Percentiles rank a stretch among this genome's conserved stretches.
Conservation (phyloP, 1,140 invertebrate genomes). For the Homarus americanus region DNA sequence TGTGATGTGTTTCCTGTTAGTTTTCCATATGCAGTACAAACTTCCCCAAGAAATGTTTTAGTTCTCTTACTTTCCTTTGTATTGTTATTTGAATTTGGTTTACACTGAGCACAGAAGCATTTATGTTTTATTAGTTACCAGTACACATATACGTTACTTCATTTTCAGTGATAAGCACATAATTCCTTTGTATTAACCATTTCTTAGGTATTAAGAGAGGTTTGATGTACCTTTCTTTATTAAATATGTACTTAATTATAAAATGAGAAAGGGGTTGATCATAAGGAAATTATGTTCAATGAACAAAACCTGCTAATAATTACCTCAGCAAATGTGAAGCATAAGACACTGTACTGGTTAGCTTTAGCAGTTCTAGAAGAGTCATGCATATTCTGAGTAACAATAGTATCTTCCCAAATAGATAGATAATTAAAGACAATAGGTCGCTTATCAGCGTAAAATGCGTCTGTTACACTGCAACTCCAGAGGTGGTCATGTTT, state of each 20-base stretch:
- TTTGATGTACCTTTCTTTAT: slow-evolving; percentile 56
- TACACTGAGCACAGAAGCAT: slow-evolving; percentile 59
- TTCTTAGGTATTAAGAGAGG: slow-evolving; percentile 22
- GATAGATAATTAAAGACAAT: slow-evolving; percentile 53
- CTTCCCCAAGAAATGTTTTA: slow-evolving; percentile 72
- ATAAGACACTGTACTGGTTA: slow-evolving; percentile 66
- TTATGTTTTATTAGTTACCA: slow-evolving; percentile 71
- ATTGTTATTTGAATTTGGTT: slow-evolving; percentile 59
- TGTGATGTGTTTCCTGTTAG: slow-evolving; percentile 74
- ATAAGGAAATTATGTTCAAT: slow-evolving; percentile 46
- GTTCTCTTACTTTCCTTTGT: slow-evolving; percentile 41
- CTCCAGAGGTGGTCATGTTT: slow-evolving; percentile 18
- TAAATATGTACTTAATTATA: slow-evolving; percentile 62
- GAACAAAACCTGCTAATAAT: slow-evolving; percentile 62
- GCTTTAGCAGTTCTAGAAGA: slow-evolving; percentile 62
- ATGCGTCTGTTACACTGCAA: slow-evolving; percentile 31
- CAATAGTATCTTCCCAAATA: slow-evolving; percentile 43
- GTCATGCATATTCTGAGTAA: slow-evolving; percentile 59
- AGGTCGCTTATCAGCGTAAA: slow-evolving; percentile 15
- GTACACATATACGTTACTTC: slow-evolving; percentile 20
- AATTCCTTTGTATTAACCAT: slow-evolving; percentile 40
- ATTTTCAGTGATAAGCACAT: slow-evolving; percentile 39
- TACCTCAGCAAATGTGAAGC: slow-evolving; percentile 60
- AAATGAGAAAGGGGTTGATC: slow-evolving; percentile 33
- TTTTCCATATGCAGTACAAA: slow-evolving; percentile 75